Percentiles rank a stretch among this genome's conserved stretches.
Evolutionary conservation across 2,797 vertebrate species (phyloP).

Genomic region (Notolepis coatsorum): DNA sequence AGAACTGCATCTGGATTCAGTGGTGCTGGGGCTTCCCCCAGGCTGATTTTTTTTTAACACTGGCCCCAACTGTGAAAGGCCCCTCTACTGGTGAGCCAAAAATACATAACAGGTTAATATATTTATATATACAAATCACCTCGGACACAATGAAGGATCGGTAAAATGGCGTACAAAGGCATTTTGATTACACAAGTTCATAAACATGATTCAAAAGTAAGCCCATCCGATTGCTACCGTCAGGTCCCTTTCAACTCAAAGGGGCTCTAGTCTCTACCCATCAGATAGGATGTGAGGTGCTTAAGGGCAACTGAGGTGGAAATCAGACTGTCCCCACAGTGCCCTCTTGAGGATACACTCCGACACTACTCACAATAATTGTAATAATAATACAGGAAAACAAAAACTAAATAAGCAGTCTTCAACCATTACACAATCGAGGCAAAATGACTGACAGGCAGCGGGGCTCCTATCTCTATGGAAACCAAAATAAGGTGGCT

Average conservation of each 20-base stretch:
- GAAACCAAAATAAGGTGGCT: conserved; percentile 77
- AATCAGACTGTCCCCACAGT: conserved; percentile 73
- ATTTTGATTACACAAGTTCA: conserved; percentile 77
- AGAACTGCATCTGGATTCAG: conserved; percentile 83
- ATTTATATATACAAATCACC: conserved; percentile 82
- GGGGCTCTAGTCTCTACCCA: conserved; percentile 55
- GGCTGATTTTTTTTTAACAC: conserved; percentile 51
- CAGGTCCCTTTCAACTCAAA: conserved; percentile 67
- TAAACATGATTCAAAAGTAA: conserved; percentile 78
- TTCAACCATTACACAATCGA: conserved; percentile 73
- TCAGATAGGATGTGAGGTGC: conserved; percentile 75
- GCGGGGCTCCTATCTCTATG: conserved; percentile 71
- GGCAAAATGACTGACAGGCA: conserved; percentile 76
- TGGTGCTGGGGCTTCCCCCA: conserved; percentile 62
- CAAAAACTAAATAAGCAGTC: conserved; percentile 56
- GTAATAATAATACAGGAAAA: conserved; percentile 46
- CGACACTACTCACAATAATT: conserved; percentile 75
- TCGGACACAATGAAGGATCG: conserved; percentile 76
- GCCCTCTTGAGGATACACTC: conserved; percentile 75
- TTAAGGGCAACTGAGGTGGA: conserved; percentile 75
- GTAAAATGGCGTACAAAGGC: conserved; percentile 81
- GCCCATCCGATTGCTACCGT: conserved; percentile 62
- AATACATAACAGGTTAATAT: conserved; percentile 80
- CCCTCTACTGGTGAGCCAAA: conserved; percentile 70
- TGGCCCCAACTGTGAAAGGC: conserved; percentile 68